A percentile compares a stretch with the other conserved stretches of the same genome.
These are phyloP conservation scores for Brachypalpus laphriformis DNA, from an alignment of 2,888 invertebrate species.

Conservation along the genomic window DNA sequence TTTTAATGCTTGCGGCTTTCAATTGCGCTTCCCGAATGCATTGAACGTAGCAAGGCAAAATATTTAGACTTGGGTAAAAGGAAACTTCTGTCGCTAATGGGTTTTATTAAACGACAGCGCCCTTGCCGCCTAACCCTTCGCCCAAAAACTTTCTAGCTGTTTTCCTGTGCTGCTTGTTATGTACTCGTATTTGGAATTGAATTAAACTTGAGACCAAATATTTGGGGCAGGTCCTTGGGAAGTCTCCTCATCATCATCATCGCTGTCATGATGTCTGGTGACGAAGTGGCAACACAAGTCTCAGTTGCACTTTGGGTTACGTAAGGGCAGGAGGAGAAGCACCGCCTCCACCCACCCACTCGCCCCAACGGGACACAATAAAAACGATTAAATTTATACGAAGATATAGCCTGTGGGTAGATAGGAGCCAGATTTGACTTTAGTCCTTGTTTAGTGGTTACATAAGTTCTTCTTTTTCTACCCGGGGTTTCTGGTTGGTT, in stretches of 20 bases:
- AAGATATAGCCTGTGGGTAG: not conserved
- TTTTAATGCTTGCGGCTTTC: conserved; percentile 24
- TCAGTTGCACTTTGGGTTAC: conserved; percentile 34
- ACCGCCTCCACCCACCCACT: not conserved
- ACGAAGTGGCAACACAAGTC: conserved; percentile 37
- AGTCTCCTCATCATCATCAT: not conserved
- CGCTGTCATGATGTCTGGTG: conserved; percentile 31
- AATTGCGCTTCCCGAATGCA: not conserved
- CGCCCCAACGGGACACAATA: conserved; percentile 37
- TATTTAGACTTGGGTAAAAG: conserved; percentile 17
- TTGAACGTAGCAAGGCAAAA: not conserved
- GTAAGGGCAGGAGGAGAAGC: not conserved
- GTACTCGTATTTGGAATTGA: not conserved
- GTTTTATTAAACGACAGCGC: conserved; percentile 12
- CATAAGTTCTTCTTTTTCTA: not conserved
- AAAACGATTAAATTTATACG: conserved; percentile 31
- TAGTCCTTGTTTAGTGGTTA: not conserved
- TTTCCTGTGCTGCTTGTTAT: not conserved
- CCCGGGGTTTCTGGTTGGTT: not conserved
- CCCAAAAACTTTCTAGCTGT: not conserved
- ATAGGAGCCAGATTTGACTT: not conserved
- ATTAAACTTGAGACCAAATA: conserved; percentile 23
- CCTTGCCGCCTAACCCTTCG: too few species aligned
- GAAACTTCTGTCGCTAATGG: conserved; percentile 27
- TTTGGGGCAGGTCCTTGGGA: conserved; percentile 17